Evolutionary conservation across 2,888 invertebrate genomes (phyloP).

Genomic region (Spisula subtruncata): DNA sequence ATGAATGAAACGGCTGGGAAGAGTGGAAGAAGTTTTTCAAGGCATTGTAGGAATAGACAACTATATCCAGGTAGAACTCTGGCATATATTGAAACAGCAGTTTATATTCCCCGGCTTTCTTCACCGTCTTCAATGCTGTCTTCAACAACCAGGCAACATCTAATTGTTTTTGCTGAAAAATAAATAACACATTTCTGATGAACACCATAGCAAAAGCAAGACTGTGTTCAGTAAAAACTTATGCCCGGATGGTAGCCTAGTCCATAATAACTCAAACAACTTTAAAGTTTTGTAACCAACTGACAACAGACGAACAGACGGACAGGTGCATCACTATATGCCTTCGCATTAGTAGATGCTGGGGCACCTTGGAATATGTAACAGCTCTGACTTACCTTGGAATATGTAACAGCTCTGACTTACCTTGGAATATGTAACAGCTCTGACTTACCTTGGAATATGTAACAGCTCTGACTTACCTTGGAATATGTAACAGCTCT

Average conservation of each 20-base stretch:
- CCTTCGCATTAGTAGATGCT: no score
- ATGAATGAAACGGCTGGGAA: slow-evolving; percentile 90
- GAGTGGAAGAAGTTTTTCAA: slow-evolving; percentile 91
- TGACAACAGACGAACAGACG: no score
- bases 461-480: slow-evolving; percentile 89
- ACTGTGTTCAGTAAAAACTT: no score
- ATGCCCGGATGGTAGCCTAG: no score
- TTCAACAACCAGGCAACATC: slow-evolving; percentile 91
- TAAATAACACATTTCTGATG: neutral
- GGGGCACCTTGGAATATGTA: no score
- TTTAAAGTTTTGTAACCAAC: no score
- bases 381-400: no score
- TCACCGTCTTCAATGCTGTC: slow-evolving; percentile 90
- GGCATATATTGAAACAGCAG: slow-evolving; percentile 92
- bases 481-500: slow-evolving; percentile 91
- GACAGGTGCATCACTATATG: no score
- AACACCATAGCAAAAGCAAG: neutral
- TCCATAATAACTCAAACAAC: no score
- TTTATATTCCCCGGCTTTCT: slow-evolving; percentile 90
- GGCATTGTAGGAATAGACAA: slow-evolving; percentile 91
- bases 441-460: slow-evolving; percentile 92
- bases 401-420: slow-evolving; percentile 22
- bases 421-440: slow-evolving; percentile 90
- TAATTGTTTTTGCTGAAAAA: slow-evolving; percentile 89
- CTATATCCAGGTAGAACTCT: slow-evolving; percentile 92